Conservation (phyloP, 2,113 vertebrate species). For the Brachyistius frenatus region DNA sequence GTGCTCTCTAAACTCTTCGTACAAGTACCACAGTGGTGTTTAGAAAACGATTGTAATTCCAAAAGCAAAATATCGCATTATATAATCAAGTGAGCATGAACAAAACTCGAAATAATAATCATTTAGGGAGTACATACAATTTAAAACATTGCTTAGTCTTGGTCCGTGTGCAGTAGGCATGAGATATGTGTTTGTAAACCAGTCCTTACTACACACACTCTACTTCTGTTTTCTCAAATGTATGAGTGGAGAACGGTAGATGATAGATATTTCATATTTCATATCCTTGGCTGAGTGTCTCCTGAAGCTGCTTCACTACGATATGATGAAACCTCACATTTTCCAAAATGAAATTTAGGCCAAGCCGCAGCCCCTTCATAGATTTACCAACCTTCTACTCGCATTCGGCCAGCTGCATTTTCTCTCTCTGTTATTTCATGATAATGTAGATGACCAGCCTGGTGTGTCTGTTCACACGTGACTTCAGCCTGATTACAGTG, state of each 20-base stretch:
- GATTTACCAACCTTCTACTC: too few relatives aligned
- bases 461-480: not conserved
- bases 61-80: too few relatives aligned
- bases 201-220: not conserved
- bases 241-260: not conserved
- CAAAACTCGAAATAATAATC: too few relatives aligned
- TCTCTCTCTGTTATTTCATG: conserved; percentile 1
- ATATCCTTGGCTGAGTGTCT: not conserved
- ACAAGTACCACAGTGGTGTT: too few relatives aligned
- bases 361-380: too few relatives aligned
- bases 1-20: too few relatives aligned
- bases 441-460: not conserved
- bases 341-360: not conserved
- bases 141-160: not conserved
- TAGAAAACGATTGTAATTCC: too few relatives aligned
- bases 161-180: not conserved
- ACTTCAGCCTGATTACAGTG: conserved; percentile 3
- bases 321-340: not conserved
- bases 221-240: not conserved
- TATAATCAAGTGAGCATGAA: too few relatives aligned
- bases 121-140: too few relatives aligned
- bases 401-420: not conserved
- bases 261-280: not conserved
- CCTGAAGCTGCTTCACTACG: not conserved
- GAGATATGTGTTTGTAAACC: not conserved